A percentile compares a stretch with the other conserved stretches of the same genome.
Conservation (phyloP, 2,113 vertebrate species). For the Paraplagusia blochii region DNA sequence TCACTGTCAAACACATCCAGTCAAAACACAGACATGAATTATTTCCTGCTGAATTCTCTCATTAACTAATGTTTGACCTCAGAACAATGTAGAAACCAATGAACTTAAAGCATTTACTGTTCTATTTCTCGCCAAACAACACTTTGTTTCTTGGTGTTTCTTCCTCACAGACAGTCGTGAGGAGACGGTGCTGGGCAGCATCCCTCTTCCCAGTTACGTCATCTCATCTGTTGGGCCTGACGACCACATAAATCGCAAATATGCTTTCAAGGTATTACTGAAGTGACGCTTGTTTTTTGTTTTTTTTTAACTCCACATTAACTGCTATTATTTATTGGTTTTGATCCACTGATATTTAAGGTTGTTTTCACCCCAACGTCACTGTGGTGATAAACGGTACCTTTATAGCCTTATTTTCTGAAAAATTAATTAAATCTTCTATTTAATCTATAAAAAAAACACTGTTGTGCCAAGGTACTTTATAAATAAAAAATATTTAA, state of each 20-base stretch:
- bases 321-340: too few species aligned
- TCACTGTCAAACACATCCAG: constrained; percentile 28
- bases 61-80: constrained; percentile 25
- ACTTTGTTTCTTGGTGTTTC: constrained; percentile 1
- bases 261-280: constrained; percentile 91
- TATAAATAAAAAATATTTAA: too few species aligned
- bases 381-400: too few species aligned
- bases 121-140: too few species aligned
- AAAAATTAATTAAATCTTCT: too few species aligned
- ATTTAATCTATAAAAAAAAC: too few species aligned
- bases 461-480: too few species aligned
- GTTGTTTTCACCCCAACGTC: too few species aligned
- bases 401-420: too few species aligned
- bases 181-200: constrained; percentile 93
- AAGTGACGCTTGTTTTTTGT: constrained; percentile 2
- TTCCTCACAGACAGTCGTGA: constrained; percentile 88
- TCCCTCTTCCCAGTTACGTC: constrained; percentile 92
- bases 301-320: background rate
- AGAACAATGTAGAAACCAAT: constrained; percentile 24
- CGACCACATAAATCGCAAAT: constrained; percentile 95
- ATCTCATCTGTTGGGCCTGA: constrained; percentile 86
- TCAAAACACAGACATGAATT: constrained; percentile 47
- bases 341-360: too few species aligned
- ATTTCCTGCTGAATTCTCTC: constrained; percentile 41
- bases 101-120: too few species aligned